Evolutionary conservation across 2,888 invertebrate species (phyloP).

Genomic region (Meghimatium bilineatum): DNA sequence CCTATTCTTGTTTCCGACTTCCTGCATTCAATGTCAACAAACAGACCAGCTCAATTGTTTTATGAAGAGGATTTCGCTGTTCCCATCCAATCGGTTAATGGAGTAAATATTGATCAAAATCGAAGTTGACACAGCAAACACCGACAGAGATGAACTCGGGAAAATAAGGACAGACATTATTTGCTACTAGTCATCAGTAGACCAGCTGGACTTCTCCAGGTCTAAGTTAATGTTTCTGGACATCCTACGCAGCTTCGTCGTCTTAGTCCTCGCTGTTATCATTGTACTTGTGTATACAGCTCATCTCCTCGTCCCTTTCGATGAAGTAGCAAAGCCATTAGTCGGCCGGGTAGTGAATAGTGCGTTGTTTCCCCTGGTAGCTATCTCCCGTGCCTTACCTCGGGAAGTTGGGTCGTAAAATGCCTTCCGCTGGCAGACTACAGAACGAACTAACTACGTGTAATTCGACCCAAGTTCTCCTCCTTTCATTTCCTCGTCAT

Average conservation of each 20-base stretch:
- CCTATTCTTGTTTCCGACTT: too few relatives aligned
- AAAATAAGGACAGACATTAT: slow-evolving; percentile 8
- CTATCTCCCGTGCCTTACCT: slow-evolving; percentile 3
- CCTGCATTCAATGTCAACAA: too few relatives aligned
- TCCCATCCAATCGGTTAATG: background rate
- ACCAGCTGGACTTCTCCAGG: background rate
- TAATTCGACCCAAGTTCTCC: slow-evolving; percentile 12
- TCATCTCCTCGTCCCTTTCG: background rate
- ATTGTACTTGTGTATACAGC: background rate
- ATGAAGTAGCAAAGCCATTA: slow-evolving; percentile 23
- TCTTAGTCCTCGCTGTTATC: background rate
- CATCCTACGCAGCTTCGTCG: background rate
- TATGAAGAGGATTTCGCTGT: background rate
- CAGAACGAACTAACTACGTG: slow-evolving; percentile 29
- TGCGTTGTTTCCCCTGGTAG: background rate
- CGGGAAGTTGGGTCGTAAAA: slow-evolving; percentile 28
- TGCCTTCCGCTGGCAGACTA: slow-evolving; percentile 26
- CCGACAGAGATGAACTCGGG: background rate
- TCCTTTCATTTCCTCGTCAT: slow-evolving; percentile 38
- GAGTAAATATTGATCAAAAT: slow-evolving; percentile 22
- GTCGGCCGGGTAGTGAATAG: slow-evolving; percentile 1
- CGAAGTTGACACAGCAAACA: slow-evolving; percentile 1
- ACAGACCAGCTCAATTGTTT: background rate
- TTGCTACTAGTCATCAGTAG: background rate
- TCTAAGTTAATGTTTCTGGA: background rate